Evolutionary conservation across 2,888 invertebrate species (phyloP), one percentile per base, ranked within the genome.

Genomic region (Caenorhabditis japonica): DNA sequence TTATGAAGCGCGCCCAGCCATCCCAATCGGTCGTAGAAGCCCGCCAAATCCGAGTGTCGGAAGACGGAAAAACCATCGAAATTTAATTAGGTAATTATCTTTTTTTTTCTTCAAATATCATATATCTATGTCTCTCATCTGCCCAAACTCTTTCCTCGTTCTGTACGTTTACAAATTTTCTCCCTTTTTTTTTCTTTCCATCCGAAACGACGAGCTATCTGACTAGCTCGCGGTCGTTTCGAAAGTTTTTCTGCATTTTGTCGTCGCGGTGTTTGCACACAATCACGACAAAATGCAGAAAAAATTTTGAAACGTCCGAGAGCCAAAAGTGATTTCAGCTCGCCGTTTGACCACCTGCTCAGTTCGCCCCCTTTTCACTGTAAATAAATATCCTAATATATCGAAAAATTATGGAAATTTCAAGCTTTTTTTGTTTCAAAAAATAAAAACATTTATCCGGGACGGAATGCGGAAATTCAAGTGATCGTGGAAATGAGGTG

Each of bases 301-400:
- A n/a, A n/a, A n/a, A n/a, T n/a, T n/a, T n/a, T n/a, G n/a, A n/a
- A n/a, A n/a, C n/a, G n/a, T n/a, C n/a, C n/a, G n/a, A n/a, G n/a
- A n/a, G n/a, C n/a, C n/a, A n/a, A n/a, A 30, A 49, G 62, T 53
- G 58, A 71, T 64, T 64, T 71, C 71, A 71, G 71, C 71, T 62
- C 25, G 36, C 23, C 71, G 62, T 64, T 71, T 64, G 34, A 44
- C 34, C 55, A 59, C 52, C 59, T 60, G 72, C 72, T 72, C 72
- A 72, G 72, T 72, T 72, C 64, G 58, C 53, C 53, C 39, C 58
- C 41, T 15, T 17, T 44, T 33, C 8, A 3, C 47, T 62, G 62
- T 62, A 62, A 47, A 62, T 62, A 62, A 2, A n/a, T n/a, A n/a
- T n/a, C 30, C 30, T 27, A 39, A 19, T 60, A 47, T 49, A 49